phyloP scores from a whole-genome alignment of 2,888 invertebrate species.

The Pyrocoelia pectoralis region DNA sequence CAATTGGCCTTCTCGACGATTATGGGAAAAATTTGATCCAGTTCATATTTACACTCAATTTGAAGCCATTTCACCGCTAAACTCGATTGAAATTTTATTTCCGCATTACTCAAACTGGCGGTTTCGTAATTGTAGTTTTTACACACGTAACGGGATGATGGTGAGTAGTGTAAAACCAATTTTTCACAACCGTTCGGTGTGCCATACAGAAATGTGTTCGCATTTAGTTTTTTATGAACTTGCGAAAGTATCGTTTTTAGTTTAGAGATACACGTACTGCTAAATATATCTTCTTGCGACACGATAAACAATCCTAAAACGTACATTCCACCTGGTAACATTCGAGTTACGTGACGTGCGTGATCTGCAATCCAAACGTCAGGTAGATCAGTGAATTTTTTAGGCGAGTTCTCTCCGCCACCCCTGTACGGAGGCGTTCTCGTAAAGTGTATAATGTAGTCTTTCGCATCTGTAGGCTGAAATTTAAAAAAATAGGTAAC shows the following conservation, averaged over 20 bases:
- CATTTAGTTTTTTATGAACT: slow-evolving; percentile 65
- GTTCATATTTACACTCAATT: slow-evolving; percentile 77
- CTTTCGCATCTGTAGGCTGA: slow-evolving; percentile 71
- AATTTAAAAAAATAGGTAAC: slow-evolving; percentile 38
- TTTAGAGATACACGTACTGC: slow-evolving; percentile 65
- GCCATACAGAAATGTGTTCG: slow-evolving; percentile 69
- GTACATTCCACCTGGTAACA: slow-evolving; percentile 90
- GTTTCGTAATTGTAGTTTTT: slow-evolving; percentile 70
- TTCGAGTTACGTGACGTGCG: slow-evolving; percentile 85
- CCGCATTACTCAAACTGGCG: slow-evolving; percentile 70
- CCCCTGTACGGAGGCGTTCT: slow-evolving; percentile 71
- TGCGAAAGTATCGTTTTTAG: slow-evolving; percentile 66
- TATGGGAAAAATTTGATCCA: slow-evolving; percentile 79
- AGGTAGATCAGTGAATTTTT: slow-evolving; percentile 65
- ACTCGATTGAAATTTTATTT: slow-evolving; percentile 79
- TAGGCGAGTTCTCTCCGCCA: slow-evolving; percentile 52
- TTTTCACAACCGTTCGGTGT: slow-evolving; percentile 67
- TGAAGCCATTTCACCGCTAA: slow-evolving; percentile 74
- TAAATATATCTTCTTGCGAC: slow-evolving; percentile 70
- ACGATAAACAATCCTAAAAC: slow-evolving; percentile 84
- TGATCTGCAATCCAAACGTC: slow-evolving; percentile 80
- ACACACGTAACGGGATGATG: slow-evolving; percentile 66
- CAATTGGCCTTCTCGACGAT: slow-evolving; percentile 68
- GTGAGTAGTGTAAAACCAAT: slow-evolving; percentile 69
- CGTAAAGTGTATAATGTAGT: slow-evolving; percentile 81